Percentiles rank a stretch among this genome's conserved stretches.
Evolutionary conservation across 2,113 vertebrate species (phyloP).

Genomic region (Vidua chalybeata): DNA sequence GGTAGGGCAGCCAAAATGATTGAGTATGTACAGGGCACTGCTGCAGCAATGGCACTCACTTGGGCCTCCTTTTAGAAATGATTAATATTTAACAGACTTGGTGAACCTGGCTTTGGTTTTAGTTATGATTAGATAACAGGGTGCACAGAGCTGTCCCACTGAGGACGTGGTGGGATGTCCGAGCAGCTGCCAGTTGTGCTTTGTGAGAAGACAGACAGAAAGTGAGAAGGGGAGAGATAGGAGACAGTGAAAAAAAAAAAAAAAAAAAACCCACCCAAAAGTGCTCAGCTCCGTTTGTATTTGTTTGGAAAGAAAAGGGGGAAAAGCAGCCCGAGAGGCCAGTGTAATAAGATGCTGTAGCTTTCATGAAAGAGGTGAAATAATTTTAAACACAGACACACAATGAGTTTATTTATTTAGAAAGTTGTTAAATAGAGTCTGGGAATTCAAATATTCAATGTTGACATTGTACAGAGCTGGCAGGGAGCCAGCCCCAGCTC

Average conservation of each 20-base stretch:
- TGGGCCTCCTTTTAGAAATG: slow-evolving; percentile 64
- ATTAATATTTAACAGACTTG: slow-evolving; percentile 73
- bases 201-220: neutral
- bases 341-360: slow-evolving; percentile 76
- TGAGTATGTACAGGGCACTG: slow-evolving; percentile 56
- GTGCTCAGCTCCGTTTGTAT: slow-evolving; percentile 62
- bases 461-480: slow-evolving; percentile 96
- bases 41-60: slow-evolving; percentile 60
- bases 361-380: slow-evolving; percentile 83
- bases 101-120: slow-evolving; percentile 66
- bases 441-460: slow-evolving; percentile 99
- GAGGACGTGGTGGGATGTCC: neutral
- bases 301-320: slow-evolving; percentile 68
- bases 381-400: slow-evolving; percentile 89
- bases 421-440: slow-evolving; percentile 94
- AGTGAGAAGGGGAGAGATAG: neutral
- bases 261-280: neutral
- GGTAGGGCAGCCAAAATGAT: slow-evolving; percentile 59
- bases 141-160: slow-evolving; percentile 10
- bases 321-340: slow-evolving; percentile 65
- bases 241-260: neutral
- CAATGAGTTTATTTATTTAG: slow-evolving; percentile 96
- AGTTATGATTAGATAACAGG: slow-evolving; percentile 60
- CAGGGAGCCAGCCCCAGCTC: slow-evolving; percentile 79
- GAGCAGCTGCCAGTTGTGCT: neutral